phyloP scores from a whole-genome alignment of 64 coral and sea anemone genomes.

The Anthopleura sola region DNA sequence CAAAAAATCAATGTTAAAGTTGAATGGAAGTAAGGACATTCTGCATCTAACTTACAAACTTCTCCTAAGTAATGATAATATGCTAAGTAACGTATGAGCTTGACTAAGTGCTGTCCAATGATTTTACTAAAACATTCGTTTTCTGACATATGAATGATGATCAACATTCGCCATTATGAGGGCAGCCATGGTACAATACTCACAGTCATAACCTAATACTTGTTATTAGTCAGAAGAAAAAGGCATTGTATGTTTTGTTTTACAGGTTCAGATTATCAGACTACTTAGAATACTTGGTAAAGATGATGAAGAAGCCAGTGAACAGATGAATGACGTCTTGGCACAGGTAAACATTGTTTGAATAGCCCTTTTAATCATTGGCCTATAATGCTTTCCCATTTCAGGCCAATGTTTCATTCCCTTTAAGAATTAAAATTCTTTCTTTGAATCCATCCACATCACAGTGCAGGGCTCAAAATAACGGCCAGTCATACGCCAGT shows the following conservation, averaged over 20 bases:
- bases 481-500: too few relatives aligned
- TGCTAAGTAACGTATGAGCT: too few relatives aligned
- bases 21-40: too few relatives aligned
- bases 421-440: too few relatives aligned
- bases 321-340: slow-evolving; percentile 98
- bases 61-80: too few relatives aligned
- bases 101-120: neutral
- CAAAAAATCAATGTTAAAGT: too few relatives aligned
- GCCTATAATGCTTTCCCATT: too few relatives aligned
- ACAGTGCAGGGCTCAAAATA: too few relatives aligned
- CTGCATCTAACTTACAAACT: too few relatives aligned
- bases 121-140: neutral
- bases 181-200: neutral
- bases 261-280: slow-evolving; percentile 84
- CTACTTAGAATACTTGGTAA: slow-evolving; percentile 97
- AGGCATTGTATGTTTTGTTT: neutral
- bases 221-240: neutral
- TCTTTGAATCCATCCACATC: too few relatives aligned
- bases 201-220: neutral
- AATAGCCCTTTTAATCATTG: too few relatives aligned
- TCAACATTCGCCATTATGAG: slow-evolving; percentile 31
- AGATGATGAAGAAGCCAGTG: slow-evolving; percentile 88
- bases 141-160: slow-evolving; percentile 10
- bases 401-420: too few relatives aligned
- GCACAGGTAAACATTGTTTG: slow-evolving; percentile 68